phyloP scores from a whole-genome alignment of 2,113 vertebrate species.

The Erythrolamprus reginae region DNA sequence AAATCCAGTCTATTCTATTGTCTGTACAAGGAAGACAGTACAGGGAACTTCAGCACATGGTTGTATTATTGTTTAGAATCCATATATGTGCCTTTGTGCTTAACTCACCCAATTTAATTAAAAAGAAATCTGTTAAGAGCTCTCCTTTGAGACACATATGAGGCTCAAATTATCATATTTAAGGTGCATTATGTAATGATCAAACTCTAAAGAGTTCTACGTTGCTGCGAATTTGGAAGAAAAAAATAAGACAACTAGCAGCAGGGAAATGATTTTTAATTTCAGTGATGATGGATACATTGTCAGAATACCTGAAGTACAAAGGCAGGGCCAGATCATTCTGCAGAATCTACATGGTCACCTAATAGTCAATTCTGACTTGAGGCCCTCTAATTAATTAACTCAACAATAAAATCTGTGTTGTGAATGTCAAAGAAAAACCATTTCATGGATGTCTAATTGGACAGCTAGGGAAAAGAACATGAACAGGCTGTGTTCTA shows the following conservation, averaged over 20 bases:
- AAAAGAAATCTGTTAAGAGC: neutral
- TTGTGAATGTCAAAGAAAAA: neutral
- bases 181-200: neutral
- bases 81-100: neutral
- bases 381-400: neutral
- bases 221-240: neutral
- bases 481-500: neutral
- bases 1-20: neutral
- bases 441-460: neutral
- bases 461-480: neutral
- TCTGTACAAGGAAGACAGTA: neutral
- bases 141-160: neutral
- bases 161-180: neutral
- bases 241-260: neutral
- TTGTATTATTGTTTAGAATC: neutral
- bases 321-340: neutral
- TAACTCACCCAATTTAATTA: neutral
- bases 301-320: neutral
- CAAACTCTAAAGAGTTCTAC: neutral
- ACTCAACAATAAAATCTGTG: neutral
- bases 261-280: neutral
- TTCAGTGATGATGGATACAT: neutral
- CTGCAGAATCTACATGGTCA: neutral
- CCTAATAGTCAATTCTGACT: neutral
- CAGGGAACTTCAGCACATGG: neutral